phyloP scores from a whole-genome alignment of 2,888 invertebrate genomes.

The Tanypteryx hageni region DNA sequence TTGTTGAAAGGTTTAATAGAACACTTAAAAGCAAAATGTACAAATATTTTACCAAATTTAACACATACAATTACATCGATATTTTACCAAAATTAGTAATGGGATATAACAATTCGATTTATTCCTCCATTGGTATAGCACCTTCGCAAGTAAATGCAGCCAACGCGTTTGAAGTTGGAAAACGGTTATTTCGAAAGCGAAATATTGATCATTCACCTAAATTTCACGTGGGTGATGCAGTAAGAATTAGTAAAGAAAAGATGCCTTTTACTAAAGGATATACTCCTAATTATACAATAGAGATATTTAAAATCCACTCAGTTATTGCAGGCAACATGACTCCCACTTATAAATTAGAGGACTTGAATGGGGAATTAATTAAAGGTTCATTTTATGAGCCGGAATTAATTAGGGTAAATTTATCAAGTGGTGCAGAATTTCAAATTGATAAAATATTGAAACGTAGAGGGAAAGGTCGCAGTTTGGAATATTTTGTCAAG shows the following conservation, averaged over 20 bases:
- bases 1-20: constrained; percentile 71
- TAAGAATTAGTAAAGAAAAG: background rate
- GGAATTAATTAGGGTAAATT: constrained; percentile 68
- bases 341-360: constrained; percentile 69
- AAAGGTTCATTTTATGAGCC: constrained; percentile 69
- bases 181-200: background rate
- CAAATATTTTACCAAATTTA: constrained; percentile 70
- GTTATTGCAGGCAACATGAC: constrained; percentile 67
- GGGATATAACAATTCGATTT: constrained; percentile 70
- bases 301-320: constrained; percentile 69
- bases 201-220: too few relatives aligned
- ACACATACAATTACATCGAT: constrained; percentile 70
- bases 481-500: too few relatives aligned
- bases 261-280: constrained; percentile 69
- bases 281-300: constrained; percentile 69
- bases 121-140: constrained; percentile 64
- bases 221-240: too few relatives aligned
- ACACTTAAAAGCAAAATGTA: constrained; percentile 71
- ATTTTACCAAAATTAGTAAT: constrained; percentile 69
- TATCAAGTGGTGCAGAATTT: constrained; percentile 58
- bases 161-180: background rate
- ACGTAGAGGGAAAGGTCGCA: constrained; percentile 66
- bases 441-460: constrained; percentile 69
- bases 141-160: constrained; percentile 16
- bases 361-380: constrained; percentile 69